Evolutionary conservation across 1,140 invertebrate genomes (phyloP), one percentile per base, ranked within the genome.

Genomic region (Diplogasteroides magnus): DNA sequence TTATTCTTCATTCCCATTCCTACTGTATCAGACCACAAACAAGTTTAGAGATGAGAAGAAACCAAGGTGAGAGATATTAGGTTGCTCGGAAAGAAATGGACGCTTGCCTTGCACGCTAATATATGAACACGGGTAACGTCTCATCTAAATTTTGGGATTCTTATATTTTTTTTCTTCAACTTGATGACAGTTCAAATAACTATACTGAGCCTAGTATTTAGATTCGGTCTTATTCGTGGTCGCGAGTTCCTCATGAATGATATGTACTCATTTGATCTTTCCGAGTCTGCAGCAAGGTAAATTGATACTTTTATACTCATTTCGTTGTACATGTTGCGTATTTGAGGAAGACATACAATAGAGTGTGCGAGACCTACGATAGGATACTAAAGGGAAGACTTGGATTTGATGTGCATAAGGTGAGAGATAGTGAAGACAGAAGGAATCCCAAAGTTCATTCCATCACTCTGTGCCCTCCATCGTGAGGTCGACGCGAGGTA

Each of bases 241-340:
- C 70, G 70, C 28, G 60, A 67, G 56, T 72, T 72, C 37, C 27
- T 72, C 29, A 72, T 72, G 70, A 72, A 72, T n/a, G 70, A 72
- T 48, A 37, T 72, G 60, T 72, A 72, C 27, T 63, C 70, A 23
- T 72, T 72, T 26, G 31, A 71, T 2, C 26, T 28, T 14, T 37
- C 62, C 28, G 2, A 11, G 3, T 29, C 61, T 1, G 15, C 29
- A 6, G 59, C 64, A 0, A n/a, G n/a, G n/a, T n/a, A n/a, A n/a
- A n/a, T n/a, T n/a, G n/a, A n/a, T n/a, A n/a, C n/a, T n/a, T n/a
- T n/a, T n/a, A n/a, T n/a, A n/a, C n/a, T n/a, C n/a, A n/a, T n/a
- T n/a, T n/a, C n/a, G n/a, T n/a, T n/a, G n/a, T n/a, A n/a, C n/a
- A n/a, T n/a, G n/a, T n/a, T n/a, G n/a, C n/a, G n/a, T n/a, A n/a